Evolutionary conservation across 2,113 vertebrate genomes (phyloP).

Genomic region (Eulemur macaco): DNA sequence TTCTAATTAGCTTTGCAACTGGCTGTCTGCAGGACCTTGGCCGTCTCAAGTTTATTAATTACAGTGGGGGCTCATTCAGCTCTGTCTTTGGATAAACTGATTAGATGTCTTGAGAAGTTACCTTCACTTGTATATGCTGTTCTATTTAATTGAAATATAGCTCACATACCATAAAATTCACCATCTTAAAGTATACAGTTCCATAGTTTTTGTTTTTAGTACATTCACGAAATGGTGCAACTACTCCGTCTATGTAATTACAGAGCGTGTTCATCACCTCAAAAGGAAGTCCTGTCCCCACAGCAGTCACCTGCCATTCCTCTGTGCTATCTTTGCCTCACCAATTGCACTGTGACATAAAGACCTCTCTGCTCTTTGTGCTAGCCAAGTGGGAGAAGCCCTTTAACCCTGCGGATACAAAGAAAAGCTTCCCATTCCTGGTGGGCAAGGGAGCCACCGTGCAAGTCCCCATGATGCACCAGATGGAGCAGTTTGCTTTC

Average conservation of each 20-base stretch:
- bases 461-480: constrained; percentile 91
- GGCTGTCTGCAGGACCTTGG: not conserved
- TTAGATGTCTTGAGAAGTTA: not conserved
- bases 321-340: not conserved
- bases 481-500: constrained; percentile 81
- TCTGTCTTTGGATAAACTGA: not conserved
- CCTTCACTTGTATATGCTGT: not conserved
- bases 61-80: not conserved
- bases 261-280: not conserved
- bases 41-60: fast-evolving
- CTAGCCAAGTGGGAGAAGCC: constrained; percentile 88
- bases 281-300: not conserved
- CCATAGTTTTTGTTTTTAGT: not conserved
- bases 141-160: not conserved
- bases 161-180: not conserved
- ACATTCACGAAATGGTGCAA: not conserved
- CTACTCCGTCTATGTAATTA: not conserved
- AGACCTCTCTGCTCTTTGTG: constrained; percentile 16
- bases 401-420: constrained; percentile 83
- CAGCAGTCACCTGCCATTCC: not conserved
- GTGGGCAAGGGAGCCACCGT: constrained; percentile 85
- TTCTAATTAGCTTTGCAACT: not conserved
- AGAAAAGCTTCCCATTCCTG: constrained; percentile 83
- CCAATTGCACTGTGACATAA: not conserved
- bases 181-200: not conserved